These are phyloP conservation scores for Clinocottus analis DNA, from an alignment of 2,113 vertebrate genomes.

Conservation along the genomic window DNA sequence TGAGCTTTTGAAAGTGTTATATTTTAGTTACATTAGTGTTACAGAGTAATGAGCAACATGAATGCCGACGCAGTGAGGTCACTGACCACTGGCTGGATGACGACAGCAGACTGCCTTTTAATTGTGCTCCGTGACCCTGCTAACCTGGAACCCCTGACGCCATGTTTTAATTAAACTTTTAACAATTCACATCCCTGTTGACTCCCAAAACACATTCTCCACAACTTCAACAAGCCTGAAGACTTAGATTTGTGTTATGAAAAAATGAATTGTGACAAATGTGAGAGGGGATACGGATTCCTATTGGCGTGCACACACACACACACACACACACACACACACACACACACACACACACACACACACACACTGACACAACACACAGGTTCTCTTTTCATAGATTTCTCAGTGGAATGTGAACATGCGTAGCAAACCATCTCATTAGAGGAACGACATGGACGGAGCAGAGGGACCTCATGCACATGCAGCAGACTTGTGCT, in stretches of 20 bases:
- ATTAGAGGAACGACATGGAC: constrained; percentile 1
- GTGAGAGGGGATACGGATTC: not conserved
- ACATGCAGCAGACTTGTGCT: constrained; percentile 21
- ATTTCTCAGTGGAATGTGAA: constrained; percentile 27
- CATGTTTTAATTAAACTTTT: constrained; percentile 10
- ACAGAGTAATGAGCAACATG: constrained; percentile 4
- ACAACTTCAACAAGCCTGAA: not conserved
- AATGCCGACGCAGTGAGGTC: constrained; percentile 12
- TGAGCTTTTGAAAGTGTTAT: not conserved
- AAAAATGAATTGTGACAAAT: not conserved
- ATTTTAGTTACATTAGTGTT: not conserved
- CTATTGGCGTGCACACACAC: not conserved
- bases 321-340: not conserved
- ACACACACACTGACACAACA: not conserved
- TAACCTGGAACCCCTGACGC: not conserved
- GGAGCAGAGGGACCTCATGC: not conserved
- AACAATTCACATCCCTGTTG: constrained; percentile 27
- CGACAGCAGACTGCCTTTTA: constrained; percentile 45
- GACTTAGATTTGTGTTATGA: constrained; percentile 34
- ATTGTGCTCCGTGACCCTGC: constrained; percentile 33
- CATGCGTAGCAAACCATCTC: constrained; percentile 1
- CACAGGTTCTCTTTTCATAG: constrained; percentile 28
- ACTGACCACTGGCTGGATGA: constrained; percentile 33
- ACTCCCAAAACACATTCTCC: constrained; percentile 9
- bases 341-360: not conserved